A percentile compares a stretch with the other conserved stretches of the same genome.
phyloP scores from a whole-genome alignment of 2,888 invertebrate genomes.

The Morinoia aosen region DNA sequence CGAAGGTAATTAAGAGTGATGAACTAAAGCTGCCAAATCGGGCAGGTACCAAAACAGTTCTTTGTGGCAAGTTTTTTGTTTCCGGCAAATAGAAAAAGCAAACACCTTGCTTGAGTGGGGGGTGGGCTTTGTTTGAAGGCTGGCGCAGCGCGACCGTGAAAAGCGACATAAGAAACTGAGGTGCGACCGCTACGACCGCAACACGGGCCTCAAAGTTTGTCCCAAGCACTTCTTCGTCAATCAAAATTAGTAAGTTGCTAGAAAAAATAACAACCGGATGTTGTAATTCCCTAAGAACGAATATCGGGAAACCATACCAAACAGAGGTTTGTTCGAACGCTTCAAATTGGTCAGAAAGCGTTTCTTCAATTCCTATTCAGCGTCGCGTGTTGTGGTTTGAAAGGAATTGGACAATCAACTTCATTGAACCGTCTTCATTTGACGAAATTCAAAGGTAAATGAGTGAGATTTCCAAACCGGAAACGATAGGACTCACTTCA shows the following conservation, averaged over 20 bases:
- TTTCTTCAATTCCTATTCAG: background rate
- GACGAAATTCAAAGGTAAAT: no score
- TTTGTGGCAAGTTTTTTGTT: slow-evolving; percentile 30
- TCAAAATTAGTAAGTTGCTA: background rate
- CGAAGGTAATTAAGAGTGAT: slow-evolving; percentile 4
- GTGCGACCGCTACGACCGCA: background rate
- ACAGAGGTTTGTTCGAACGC: background rate
- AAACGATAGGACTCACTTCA: no score
- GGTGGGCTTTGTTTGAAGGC: background rate
- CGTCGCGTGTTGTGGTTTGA: background rate
- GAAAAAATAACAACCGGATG: slow-evolving; percentile 2
- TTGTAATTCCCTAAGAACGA: background rate
- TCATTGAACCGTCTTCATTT: no score
- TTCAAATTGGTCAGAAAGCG: background rate
- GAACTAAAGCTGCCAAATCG: background rate
- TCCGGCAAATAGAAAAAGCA: slow-evolving; percentile 36
- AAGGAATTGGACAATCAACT: no score
- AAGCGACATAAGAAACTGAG: slow-evolving; percentile 1
- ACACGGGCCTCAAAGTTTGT: background rate
- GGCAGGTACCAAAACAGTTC: slow-evolving; percentile 38
- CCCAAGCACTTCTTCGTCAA: background rate
- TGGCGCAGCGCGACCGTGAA: slow-evolving; percentile 15
- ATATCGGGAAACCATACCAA: background rate
- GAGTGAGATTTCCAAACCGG: no score
- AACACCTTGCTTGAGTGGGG: slow-evolving; percentile 24